Percentiles rank a stretch among this genome's conserved stretches.
Evolutionary conservation across 2,888 invertebrate species (phyloP).

Genomic region (Meghimatium bilineatum): DNA sequence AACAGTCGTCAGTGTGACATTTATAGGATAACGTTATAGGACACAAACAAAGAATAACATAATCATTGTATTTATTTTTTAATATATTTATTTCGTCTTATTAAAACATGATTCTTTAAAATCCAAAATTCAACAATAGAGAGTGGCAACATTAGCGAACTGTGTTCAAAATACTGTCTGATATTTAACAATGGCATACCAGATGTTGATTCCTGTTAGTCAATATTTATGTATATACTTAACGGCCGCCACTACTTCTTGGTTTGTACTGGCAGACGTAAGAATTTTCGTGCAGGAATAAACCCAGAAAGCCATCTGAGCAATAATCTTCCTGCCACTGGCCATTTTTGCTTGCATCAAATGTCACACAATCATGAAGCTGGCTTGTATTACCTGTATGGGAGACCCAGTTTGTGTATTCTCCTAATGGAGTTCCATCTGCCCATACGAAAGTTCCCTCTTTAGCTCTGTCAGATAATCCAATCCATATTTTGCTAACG

Average conservation of each 20-base stretch:
- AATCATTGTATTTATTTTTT: too few species aligned
- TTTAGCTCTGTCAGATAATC: constrained; percentile 13
- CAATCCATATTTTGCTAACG: constrained; percentile 22
- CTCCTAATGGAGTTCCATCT: constrained; percentile 23
- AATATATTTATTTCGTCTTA: background rate
- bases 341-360: background rate
- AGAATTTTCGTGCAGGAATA: background rate
- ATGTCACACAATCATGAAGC: constrained; percentile 20
- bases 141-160: background rate
- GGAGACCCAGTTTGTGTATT: constrained; percentile 19
- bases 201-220: background rate
- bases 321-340: constrained; percentile 10
- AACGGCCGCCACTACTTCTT: background rate
- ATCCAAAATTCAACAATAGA: background rate
- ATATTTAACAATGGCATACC: background rate
- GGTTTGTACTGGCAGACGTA: constrained; percentile 18
- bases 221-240: background rate
- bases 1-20: too few species aligned
- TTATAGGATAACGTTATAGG: too few species aligned
- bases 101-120: background rate
- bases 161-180: background rate
- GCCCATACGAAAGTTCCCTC: constrained; percentile 35
- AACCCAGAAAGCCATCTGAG: background rate
- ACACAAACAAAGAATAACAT: too few species aligned
- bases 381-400: background rate